phyloP scores from a whole-genome alignment of 2,113 vertebrate species.

The Zapornia atra region DNA sequence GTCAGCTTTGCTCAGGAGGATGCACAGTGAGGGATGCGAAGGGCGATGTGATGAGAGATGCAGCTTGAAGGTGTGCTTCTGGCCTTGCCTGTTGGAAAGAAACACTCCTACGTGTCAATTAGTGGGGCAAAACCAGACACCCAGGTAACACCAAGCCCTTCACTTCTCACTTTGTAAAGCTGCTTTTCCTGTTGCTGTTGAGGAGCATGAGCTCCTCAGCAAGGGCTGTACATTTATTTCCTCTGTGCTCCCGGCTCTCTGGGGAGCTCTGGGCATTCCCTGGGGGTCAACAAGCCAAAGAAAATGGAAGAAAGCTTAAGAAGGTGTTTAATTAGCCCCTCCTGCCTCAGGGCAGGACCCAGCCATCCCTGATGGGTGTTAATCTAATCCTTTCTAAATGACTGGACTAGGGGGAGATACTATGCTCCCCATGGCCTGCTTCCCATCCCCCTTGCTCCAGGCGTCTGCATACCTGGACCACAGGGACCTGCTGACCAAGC shows the following conservation, averaged over 20 bases:
- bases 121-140: not conserved
- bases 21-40: not conserved
- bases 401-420: not conserved
- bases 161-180: not conserved
- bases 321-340: not conserved
- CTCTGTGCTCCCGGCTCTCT: not conserved
- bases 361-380: not conserved
- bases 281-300: not conserved
- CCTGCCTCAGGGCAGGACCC: not conserved
- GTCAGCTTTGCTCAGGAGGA: not conserved
- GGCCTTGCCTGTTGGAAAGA: fast-evolving
- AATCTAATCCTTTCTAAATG: not conserved
- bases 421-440: fast-evolving
- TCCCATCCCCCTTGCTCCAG: fast-evolving
- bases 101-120: not conserved
- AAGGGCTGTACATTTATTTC: not conserved
- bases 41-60: not conserved
- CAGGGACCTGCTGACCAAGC: fast-evolving
- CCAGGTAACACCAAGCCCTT: not conserved
- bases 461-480: fast-evolving
- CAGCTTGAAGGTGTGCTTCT: not conserved
- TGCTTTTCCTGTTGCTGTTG: not conserved
- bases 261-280: not conserved
- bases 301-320: not conserved
- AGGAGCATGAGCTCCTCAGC: not conserved